Evolutionary conservation across 2,113 vertebrate species (phyloP).

Genomic region (Stegostoma tigrinum): DNA sequence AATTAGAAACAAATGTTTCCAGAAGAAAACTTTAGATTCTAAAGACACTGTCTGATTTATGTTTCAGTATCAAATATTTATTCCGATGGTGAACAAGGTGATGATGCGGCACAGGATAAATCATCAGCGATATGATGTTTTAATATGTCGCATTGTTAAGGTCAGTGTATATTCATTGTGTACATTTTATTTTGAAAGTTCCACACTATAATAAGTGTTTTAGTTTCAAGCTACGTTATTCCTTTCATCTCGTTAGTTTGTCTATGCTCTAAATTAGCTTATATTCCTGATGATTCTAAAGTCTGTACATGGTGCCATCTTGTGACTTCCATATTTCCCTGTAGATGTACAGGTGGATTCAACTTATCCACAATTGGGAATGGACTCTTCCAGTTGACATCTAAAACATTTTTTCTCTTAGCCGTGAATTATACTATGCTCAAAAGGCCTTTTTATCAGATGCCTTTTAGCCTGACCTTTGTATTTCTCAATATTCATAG

Average conservation of each 20-base stretch:
- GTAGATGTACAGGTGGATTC: too few species aligned
- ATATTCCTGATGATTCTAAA: not conserved
- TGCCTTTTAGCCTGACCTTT: too few species aligned
- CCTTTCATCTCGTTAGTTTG: not conserved
- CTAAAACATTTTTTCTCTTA: too few species aligned
- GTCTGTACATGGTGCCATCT: not conserved
- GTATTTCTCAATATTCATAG: too few species aligned
- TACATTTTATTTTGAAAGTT: not conserved
- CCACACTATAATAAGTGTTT: too few species aligned
- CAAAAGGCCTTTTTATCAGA: too few species aligned
- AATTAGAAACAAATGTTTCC: not conserved
- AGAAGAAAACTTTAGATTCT: not conserved
- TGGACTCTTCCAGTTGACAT: too few species aligned
- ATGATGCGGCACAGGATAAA: conserved; percentile 88
- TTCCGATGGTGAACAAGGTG: conserved; percentile 98
- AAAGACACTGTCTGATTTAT: conserved; percentile 39
- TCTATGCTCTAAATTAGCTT: not conserved
- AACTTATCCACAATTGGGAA: too few species aligned
- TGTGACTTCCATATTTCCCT: too few species aligned
- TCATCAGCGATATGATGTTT: conserved; percentile 91
- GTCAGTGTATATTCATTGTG: conserved; percentile 51
- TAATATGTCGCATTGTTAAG: conserved; percentile 96
- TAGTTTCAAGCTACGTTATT: not conserved
- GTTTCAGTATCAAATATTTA: conserved; percentile 94
- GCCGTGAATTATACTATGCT: too few species aligned